Conservation (phyloP, 2,113 vertebrate genomes). For the Candoia aspera region DNA sequence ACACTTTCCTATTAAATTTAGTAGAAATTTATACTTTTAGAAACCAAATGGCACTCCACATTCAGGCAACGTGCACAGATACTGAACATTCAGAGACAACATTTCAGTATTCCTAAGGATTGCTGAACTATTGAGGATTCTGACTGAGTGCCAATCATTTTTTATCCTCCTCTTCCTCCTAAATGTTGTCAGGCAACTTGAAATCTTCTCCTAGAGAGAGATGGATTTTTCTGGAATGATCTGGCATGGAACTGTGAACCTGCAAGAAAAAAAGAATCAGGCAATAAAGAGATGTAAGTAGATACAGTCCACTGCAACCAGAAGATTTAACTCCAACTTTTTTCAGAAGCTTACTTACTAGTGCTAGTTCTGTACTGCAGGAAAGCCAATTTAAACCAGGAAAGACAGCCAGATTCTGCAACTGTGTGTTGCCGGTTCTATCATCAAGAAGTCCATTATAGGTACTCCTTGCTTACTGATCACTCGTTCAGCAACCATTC, state of each 20-base stretch:
- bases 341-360: not conserved
- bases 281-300: not conserved
- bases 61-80: not conserved
- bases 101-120: slow-evolving; percentile 23
- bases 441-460: not conserved
- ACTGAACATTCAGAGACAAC: not conserved
- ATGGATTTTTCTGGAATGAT: slow-evolving; percentile 71
- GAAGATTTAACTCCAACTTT: not conserved
- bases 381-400: not conserved
- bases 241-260: slow-evolving; percentile 72
- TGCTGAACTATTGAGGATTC: not conserved
- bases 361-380: not conserved
- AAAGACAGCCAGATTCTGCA: not conserved
- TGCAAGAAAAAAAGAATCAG: slow-evolving; percentile 55
- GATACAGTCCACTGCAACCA: not conserved
- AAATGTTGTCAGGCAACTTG: slow-evolving; percentile 67
- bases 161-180: slow-evolving; percentile 12
- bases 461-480: not conserved
- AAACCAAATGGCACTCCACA: not conserved
- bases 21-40: slow-evolving; percentile 3
- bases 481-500: not conserved
- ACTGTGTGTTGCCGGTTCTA: not conserved
- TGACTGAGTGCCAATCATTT: not conserved
- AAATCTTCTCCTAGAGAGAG: slow-evolving; percentile 70
- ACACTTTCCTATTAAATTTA: slow-evolving; percentile 2